Conservation (phyloP, 2,888 invertebrate species). For the Drosophila fulvimacula region DNA sequence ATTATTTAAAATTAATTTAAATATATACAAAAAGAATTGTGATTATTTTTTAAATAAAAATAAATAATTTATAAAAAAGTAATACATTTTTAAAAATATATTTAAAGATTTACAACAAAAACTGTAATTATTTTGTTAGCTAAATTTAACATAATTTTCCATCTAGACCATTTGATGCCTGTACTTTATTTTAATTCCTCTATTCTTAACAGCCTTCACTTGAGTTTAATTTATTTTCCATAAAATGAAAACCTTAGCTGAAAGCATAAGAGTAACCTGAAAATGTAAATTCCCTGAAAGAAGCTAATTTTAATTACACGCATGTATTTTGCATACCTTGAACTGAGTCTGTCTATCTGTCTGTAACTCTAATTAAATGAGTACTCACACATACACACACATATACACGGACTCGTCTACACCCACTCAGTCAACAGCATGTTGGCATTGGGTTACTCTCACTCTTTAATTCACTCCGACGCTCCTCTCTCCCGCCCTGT, state of each 20-base stretch:
- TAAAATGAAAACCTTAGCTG: conserved; percentile 13
- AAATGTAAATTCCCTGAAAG: conserved; percentile 13
- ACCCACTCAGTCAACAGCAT: conserved; percentile 28
- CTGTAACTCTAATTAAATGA: conserved; percentile 55
- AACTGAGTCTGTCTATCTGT: conserved; percentile 16
- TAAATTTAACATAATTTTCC: too few species aligned
- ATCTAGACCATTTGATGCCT: not conserved
- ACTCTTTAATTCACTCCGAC: too few species aligned
- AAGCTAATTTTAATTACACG: conserved; percentile 50
- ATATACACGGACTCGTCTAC: not conserved
- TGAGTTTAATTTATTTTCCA: conserved; percentile 13
- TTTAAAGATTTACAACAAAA: too few species aligned
- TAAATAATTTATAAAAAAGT: too few species aligned
- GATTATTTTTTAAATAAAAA: too few species aligned
- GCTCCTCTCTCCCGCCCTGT: too few species aligned
- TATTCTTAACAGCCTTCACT: not conserved
- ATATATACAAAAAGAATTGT: too few species aligned
- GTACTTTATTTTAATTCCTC: not conserved
- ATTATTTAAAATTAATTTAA: too few species aligned
- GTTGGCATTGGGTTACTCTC: conserved; percentile 23
- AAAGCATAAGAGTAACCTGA: not conserved
- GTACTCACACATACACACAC: conserved; percentile 1
- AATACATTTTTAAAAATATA: too few species aligned
- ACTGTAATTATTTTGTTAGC: too few species aligned
- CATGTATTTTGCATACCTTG: conserved; percentile 46